A percentile compares a stretch with the other conserved stretches of the same genome.
phyloP scores from a whole-genome alignment of 2,113 vertebrate genomes.

The Hemichromis elongatus region DNA sequence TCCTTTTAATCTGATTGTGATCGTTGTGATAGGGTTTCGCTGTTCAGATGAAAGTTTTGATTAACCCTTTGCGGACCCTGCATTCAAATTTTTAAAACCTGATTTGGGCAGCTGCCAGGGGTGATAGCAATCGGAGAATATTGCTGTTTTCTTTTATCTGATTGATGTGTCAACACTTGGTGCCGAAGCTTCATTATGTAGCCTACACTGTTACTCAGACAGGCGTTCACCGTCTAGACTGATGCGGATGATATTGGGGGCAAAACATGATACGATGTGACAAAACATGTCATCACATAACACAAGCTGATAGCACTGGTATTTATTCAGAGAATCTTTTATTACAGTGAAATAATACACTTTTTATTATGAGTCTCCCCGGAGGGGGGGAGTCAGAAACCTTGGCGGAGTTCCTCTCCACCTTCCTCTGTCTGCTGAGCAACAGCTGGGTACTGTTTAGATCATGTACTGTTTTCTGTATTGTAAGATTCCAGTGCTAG shows the following conservation, averaged over 20 bases:
- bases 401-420: background rate
- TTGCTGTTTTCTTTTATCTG: conserved; percentile 16
- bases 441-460: conserved; percentile 5
- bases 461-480: background rate
- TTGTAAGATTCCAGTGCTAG: conserved; percentile 1
- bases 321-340: background rate
- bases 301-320: background rate
- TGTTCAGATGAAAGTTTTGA: conserved; percentile 11
- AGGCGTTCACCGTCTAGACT: conserved; percentile 25
- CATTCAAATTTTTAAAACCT: background rate
- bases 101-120: background rate
- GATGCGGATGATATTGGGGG: background rate
- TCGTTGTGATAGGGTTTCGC: background rate
- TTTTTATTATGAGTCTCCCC: background rate
- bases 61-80: background rate
- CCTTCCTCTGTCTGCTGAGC: background rate
- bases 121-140: conserved; percentile 10
- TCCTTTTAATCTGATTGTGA: conserved; percentile 12
- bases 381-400: background rate
- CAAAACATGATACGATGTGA: conserved; percentile 3
- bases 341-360: background rate
- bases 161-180: conserved; percentile 21
- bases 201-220: conserved; percentile 7
- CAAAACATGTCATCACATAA: conserved; percentile 6
- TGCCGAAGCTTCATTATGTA: background rate